Conservation (phyloP, 2,888 invertebrate genomes). For the Mayetiola destructor region DNA sequence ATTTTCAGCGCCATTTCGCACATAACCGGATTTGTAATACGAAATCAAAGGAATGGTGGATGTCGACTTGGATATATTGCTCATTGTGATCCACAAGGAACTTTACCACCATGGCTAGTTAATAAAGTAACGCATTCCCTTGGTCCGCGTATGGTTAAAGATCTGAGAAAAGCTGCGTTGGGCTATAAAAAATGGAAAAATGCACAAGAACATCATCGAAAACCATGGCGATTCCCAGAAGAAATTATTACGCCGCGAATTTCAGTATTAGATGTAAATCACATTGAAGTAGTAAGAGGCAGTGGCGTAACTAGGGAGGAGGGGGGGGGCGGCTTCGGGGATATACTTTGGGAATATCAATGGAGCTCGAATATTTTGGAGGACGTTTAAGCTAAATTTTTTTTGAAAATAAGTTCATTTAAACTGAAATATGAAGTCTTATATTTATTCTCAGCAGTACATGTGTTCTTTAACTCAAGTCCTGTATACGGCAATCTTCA, state of each 20-base stretch:
- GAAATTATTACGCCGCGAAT: constrained; percentile 62
- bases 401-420: too few relatives aligned
- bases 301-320: too few relatives aligned
- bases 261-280: constrained; percentile 43
- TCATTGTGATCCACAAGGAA: constrained; percentile 78
- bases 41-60: constrained; percentile 42
- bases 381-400: too few relatives aligned
- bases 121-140: constrained; percentile 68
- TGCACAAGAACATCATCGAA: constrained; percentile 54
- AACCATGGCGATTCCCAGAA: constrained; percentile 81
- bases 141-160: constrained; percentile 73
- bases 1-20: constrained; percentile 43
- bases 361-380: too few relatives aligned
- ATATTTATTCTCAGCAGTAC: too few relatives aligned
- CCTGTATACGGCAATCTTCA: too few relatives aligned
- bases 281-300: too few relatives aligned
- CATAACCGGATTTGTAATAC: constrained; percentile 52
- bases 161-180: constrained; percentile 66
- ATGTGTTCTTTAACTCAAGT: too few relatives aligned
- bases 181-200: constrained; percentile 72
- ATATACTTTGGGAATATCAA: too few relatives aligned
- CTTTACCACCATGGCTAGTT: constrained; percentile 76
- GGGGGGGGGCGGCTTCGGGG: too few relatives aligned
- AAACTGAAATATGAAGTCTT: too few relatives aligned
- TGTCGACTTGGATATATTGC: constrained; percentile 78